A percentile compares a stretch with the other conserved stretches of the same genome.
These are phyloP conservation scores for Atractosteus spatula DNA, from an alignment of 2,113 vertebrate species.

Conservation along the genomic window DNA sequence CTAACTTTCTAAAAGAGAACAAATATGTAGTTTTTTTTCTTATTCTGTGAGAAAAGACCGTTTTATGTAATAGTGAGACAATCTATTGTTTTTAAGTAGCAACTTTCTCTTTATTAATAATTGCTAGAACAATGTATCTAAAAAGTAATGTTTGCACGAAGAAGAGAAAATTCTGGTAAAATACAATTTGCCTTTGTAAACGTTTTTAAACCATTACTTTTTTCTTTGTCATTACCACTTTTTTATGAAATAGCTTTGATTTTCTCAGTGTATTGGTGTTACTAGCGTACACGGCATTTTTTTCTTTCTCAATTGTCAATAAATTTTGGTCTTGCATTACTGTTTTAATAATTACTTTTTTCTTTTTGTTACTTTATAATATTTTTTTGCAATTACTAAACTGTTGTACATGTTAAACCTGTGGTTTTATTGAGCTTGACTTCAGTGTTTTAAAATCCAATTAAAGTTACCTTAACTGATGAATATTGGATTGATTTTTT, in stretches of 20 bases:
- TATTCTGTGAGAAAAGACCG: conserved; percentile 30
- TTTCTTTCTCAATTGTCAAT: conserved; percentile 65
- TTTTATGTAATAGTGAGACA: conserved; percentile 46
- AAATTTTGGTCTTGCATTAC: conserved; percentile 54
- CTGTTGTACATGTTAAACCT: conserved; percentile 83
- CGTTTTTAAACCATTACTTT: conserved; percentile 50
- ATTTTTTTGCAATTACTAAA: conserved; percentile 78
- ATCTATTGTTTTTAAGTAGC: conserved; percentile 43
- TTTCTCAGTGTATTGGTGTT: conserved; percentile 38
- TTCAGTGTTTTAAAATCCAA: conserved; percentile 90
- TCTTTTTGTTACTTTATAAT: conserved; percentile 58
- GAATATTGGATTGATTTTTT: not conserved
- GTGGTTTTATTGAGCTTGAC: conserved; percentile 90
- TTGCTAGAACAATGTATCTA: conserved; percentile 52
- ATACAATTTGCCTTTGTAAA: conserved; percentile 56
- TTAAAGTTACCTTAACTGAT: conserved; percentile 62
- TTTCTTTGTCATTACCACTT: conserved; percentile 29
- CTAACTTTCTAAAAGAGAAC: conserved; percentile 32
- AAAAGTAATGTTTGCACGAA: conserved; percentile 48
- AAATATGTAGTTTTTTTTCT: conserved; percentile 23
- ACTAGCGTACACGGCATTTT: conserved; percentile 34
- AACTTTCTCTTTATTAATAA: conserved; percentile 45
- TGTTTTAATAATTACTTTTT: conserved; percentile 47
- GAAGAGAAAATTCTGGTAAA: conserved; percentile 26
- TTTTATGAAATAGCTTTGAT: conserved; percentile 50